Evolutionary conservation across 92 coral and sea anemone genomes (phyloP).

Genomic region (Zoanthus sociatus): DNA sequence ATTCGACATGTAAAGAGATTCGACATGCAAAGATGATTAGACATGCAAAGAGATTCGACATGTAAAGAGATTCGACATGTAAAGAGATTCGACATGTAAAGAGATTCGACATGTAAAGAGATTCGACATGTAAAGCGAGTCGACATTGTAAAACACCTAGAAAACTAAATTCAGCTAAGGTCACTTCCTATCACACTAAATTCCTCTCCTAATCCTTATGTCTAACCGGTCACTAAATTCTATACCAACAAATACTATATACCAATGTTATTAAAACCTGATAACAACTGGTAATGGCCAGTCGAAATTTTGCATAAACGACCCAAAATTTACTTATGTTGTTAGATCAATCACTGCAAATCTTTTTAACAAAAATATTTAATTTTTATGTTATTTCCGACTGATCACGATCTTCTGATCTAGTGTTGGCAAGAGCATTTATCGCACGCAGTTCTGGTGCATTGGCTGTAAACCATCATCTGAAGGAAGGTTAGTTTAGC

Average conservation of each 20-base stretch:
- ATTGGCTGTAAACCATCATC: no score
- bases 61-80: not conserved
- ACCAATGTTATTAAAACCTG: not conserved
- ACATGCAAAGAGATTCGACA: not conserved
- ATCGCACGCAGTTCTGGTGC: no score
- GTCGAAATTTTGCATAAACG: no score
- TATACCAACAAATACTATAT: not conserved
- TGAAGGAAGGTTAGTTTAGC: no score
- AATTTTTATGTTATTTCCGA: no score
- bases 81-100: not conserved
- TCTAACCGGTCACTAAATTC: not conserved
- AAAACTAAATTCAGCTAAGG: not conserved
- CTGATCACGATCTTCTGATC: no score
- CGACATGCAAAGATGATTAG: not conserved
- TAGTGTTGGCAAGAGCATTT: no score
- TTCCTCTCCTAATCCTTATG: not conserved
- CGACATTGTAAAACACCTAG: not conserved
- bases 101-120: not conserved
- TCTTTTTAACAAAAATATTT: no score
- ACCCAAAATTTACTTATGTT: no score
- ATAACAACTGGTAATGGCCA: no score
- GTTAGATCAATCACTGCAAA: no score
- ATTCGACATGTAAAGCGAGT: not conserved
- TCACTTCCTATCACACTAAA: not conserved
- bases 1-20: not conserved